Evolutionary conservation across 2,888 invertebrate genomes (phyloP), one percentile per base, ranked within the genome.

Genomic region (Melinaea menophilus): DNA sequence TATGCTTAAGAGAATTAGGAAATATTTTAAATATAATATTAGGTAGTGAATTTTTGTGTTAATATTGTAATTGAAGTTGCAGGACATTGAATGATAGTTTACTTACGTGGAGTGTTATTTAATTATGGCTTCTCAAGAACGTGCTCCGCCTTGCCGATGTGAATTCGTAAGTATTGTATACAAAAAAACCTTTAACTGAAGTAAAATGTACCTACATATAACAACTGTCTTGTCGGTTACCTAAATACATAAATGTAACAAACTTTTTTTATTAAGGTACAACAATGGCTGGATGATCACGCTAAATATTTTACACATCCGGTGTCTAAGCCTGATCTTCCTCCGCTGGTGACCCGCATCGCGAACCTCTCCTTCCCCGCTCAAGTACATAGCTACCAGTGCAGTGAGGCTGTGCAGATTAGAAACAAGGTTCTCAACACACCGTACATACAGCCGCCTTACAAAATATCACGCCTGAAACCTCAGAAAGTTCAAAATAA

Each of bases 211-310:
- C 11, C 9, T 9, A 11, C 7, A 41, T 11, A 41, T 3, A 41
- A 9, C 7, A 41, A 41, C 11, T 9, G 7, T 41, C 7, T 9
- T 41, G 41, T 41, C 11, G 3, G 41, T 41, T 41, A 7, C 4
- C 5, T 48, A 3, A 22, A 48, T 31, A 51, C 9, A 5, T 51
- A 31, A 31, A 31, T 31, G 7, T 7, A n/a, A 48, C 12, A 33
- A 2, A 2, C 33, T 12, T 35, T 61, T 35, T 54, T 58, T 62
- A 69, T 55, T 12, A 69, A 74, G 75, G 75, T 75, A 2, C 68
- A 72, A 56, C 65, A 63, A 54, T 77, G 77, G 77, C 61, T 77
- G 1, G 73, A 74, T 2, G 68, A 69, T 2, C 74, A 77, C 58
- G 71, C 69, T 35, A 72, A 74, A 55, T 75, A 73, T 66, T 75